Evolutionary conservation across 2,797 vertebrate genomes (phyloP).

Genomic region (Gadopsis bispinosus): DNA sequence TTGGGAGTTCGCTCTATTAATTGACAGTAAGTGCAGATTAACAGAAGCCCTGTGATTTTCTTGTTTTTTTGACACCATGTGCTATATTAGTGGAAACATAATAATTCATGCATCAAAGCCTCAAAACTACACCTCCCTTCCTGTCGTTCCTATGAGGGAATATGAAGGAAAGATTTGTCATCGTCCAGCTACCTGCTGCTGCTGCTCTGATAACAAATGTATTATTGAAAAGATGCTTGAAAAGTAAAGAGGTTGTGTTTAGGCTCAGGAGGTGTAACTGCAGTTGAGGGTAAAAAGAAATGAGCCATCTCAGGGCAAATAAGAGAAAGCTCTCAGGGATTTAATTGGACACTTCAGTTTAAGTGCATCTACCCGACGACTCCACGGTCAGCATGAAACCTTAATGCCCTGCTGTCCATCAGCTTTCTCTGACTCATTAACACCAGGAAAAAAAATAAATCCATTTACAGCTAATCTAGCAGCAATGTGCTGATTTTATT

Average conservation of each 20-base stretch:
- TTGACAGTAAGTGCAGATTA: slow-evolving; percentile 22
- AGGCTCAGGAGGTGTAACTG: slow-evolving; percentile 25
- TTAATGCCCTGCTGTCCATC: slow-evolving; percentile 55
- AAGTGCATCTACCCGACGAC: slow-evolving; percentile 50
- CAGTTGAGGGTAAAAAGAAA: slow-evolving; percentile 29
- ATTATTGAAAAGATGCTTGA: slow-evolving; percentile 10
- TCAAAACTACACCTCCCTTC: neutral
- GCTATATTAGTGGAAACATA: neutral
- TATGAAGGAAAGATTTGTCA: neutral
- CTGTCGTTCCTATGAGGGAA: neutral
- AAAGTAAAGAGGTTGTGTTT: slow-evolving; percentile 19
- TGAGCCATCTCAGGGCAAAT: slow-evolving; percentile 33
- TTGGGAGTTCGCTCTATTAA: slow-evolving; percentile 17
- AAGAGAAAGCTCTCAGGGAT: slow-evolving; percentile 37
- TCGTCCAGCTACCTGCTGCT: slow-evolving; percentile 12
- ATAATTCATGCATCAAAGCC: neutral
- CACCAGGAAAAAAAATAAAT: slow-evolving; percentile 33
- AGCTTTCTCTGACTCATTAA: slow-evolving; percentile 55
- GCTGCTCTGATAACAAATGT: slow-evolving; percentile 20
- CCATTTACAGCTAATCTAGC: slow-evolving; percentile 54
- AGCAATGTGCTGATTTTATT: slow-evolving; percentile 50
- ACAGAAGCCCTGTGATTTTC: slow-evolving; percentile 20
- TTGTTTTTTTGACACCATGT: neutral
- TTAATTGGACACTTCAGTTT: slow-evolving; percentile 44
- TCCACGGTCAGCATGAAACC: slow-evolving; percentile 27